Evolutionary conservation across 2,888 invertebrate genomes (phyloP).

Genomic region (Cataglyphis livida): DNA sequence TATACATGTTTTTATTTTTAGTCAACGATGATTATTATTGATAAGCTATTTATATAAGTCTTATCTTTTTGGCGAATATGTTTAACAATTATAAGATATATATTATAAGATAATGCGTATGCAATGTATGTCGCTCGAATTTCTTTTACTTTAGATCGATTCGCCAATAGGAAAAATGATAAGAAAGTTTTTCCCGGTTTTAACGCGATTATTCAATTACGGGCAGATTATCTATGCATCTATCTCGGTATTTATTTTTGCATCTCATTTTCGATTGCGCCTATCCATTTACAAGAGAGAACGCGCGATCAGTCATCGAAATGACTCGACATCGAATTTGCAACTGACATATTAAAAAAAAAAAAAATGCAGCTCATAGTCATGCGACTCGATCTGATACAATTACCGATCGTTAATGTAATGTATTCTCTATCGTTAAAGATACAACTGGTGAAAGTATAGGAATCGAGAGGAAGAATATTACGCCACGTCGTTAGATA

Average conservation of each 20-base stretch:
- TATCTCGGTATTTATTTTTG: background rate
- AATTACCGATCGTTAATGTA: slow-evolving; percentile 12
- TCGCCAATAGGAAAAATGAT: slow-evolving; percentile 7
- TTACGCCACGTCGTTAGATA: slow-evolving; percentile 24
- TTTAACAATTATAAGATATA: slow-evolving; percentile 7
- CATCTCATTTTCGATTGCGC: background rate
- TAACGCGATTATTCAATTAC: background rate
- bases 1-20: background rate
- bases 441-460: slow-evolving; percentile 27
- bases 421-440: background rate
- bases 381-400: background rate
- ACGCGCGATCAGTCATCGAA: background rate
- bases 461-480: slow-evolving; percentile 24
- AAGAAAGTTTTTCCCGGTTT: slow-evolving; percentile 18
- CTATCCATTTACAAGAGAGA: slow-evolving; percentile 9
- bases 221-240: slow-evolving; percentile 6
- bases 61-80: background rate
- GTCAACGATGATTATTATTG: background rate
- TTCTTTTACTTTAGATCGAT: background rate
- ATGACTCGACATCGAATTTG: background rate
- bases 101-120: no score
- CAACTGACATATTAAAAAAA: background rate
- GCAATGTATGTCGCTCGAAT: background rate
- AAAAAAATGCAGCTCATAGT: background rate
- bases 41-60: slow-evolving; percentile 1